A percentile compares a stretch with the other conserved stretches of the same genome.
Conservation (phyloP, 2,113 vertebrate species). For the Gallinago undulata region DNA sequence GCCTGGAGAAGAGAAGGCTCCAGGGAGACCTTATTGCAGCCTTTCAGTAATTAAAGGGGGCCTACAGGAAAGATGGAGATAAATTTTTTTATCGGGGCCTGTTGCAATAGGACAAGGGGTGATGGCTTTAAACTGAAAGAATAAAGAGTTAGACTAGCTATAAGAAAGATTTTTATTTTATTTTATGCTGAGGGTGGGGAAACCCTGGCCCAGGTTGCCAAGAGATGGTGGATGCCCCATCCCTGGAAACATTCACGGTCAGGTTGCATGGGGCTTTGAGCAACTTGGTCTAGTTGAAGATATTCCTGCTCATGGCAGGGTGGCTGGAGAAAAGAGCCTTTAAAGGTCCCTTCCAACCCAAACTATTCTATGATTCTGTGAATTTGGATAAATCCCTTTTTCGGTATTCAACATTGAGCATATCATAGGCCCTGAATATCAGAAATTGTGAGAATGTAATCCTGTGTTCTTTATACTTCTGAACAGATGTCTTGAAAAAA, state of each 20-base stretch:
- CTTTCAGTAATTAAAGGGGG: not conserved
- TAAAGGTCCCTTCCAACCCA: not conserved
- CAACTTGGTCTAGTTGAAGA: not conserved
- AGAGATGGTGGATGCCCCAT: not conserved
- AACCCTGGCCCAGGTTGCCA: not conserved
- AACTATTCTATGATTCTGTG: not conserved
- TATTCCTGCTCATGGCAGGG: not conserved
- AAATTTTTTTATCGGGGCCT: not conserved
- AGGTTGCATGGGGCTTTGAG: not conserved
- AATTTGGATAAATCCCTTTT: not conserved
- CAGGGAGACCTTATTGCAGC: not conserved
- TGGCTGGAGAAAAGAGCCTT: not conserved
- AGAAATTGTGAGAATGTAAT: not conserved
- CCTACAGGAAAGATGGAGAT: not conserved
- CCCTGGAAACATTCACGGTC: not conserved
- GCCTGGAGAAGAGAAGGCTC: not conserved
- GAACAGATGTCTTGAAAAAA: not conserved
- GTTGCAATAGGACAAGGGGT: not conserved
- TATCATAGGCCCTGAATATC: not conserved
- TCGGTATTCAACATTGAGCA: not conserved
- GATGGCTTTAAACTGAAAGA: not conserved
- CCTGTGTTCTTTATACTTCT: not conserved
- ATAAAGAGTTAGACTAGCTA: not conserved
- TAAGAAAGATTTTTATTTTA: not conserved
- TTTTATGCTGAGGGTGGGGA: not conserved